These are phyloP conservation scores for Rattus rattus DNA, from an alignment of 2,113 vertebrate genomes.

Conservation along the genomic window DNA sequence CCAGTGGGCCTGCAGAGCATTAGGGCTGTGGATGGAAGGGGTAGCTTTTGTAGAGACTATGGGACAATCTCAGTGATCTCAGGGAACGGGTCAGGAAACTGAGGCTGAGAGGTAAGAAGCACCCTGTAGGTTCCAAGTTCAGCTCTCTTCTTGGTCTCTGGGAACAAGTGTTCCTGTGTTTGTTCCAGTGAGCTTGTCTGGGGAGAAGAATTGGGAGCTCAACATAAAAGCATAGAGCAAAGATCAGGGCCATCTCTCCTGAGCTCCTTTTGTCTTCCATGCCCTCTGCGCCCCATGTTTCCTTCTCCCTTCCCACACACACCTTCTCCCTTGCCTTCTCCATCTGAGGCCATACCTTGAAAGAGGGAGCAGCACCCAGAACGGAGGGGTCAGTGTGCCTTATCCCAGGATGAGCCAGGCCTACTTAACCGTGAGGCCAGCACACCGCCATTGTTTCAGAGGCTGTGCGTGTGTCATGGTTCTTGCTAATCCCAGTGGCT, in stretches of 20 bases:
- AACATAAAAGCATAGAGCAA: fast-evolving
- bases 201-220: no score
- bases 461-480: not conserved
- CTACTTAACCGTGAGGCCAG: not conserved
- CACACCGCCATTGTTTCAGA: not conserved
- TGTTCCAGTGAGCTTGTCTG: not conserved
- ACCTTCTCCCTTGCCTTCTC: not conserved
- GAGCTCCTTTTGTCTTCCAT: not conserved
- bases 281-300: not conserved
- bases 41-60: fast-evolving
- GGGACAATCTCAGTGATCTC: not conserved
- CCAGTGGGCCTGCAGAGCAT: fast-evolving
- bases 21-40: fast-evolving
- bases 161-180: not conserved
- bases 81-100: not conserved
- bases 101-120: not conserved
- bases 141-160: not conserved
- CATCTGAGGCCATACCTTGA: not conserved
- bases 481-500: not conserved
- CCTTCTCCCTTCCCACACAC: no score
- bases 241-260: not conserved
- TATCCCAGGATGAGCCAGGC: not conserved
- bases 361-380: not conserved
- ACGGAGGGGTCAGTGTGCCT: no score
- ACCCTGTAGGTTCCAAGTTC: not conserved